Base-by-base conservation (phyloP, 2,797 vertebrate genomes). In the Pangasius krempfi region DNA sequence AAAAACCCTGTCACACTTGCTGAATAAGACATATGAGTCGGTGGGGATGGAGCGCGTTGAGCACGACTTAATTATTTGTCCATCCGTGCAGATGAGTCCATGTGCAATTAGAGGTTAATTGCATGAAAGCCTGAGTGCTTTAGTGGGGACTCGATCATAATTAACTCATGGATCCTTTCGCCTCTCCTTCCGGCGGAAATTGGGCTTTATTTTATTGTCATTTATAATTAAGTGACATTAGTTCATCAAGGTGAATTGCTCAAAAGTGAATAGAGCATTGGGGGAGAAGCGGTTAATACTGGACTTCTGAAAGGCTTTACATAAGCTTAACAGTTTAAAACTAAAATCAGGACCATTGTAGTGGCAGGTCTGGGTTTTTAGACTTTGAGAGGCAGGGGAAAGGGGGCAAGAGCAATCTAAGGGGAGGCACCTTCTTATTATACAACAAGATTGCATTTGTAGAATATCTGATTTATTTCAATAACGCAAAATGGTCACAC, bases 81-180 rank as follows among this genome's bases (percentile, higher is more conserved):
- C 92, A 93, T 93, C 90, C 91, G 88, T 87, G 88, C 93, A 93
- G 94, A 94, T 94, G 93, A 94, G 94, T 92, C 89, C 87, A 90
- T 92, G 94, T 93, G 93, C 93, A 94, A 94, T 95, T 93, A 95
- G 94, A 94, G 95, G 90, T 95, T 95, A 94, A 96, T 96, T 95
- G 94, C 92, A 93, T 93, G 94, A 94, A 95, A 94, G 91, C 80
- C 91, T 88, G 70, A 88, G 60, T 83, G 89, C 89, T 89, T 60
- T 86, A 90, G 91, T 66, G 90, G 10, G 89, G 92, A 66, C 62
- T 93, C 92, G 92, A 94, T 95, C 94, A 93, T 89, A 93, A 94
- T 95, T 93, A 94, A 94, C 91, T 91, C 89, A 88, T 76, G 89
- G n/a, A 33, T 52, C n/a, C 44, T 68, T 68, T 66, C n/a, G 1